Evolutionary conservation across 1,140 invertebrate species (phyloP).

Genomic region (Batillaria attramentaria): DNA sequence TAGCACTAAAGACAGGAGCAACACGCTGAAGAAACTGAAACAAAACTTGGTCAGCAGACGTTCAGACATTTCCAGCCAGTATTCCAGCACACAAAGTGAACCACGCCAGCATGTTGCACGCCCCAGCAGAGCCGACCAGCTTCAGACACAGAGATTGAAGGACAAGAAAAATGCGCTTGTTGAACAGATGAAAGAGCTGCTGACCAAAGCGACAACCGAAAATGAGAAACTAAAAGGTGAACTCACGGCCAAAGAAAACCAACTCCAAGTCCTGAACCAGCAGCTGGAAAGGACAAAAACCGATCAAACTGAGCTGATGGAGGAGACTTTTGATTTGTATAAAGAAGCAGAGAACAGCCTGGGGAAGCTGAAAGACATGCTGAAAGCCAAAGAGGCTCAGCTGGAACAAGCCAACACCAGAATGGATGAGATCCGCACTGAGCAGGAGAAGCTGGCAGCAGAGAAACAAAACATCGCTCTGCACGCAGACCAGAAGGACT

Average conservation of each 20-base stretch:
- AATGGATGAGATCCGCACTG: slow-evolving; percentile 19
- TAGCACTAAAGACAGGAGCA: slow-evolving; percentile 28
- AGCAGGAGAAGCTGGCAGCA: slow-evolving; percentile 9
- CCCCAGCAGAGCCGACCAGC: neutral
- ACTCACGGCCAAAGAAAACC: slow-evolving; percentile 30
- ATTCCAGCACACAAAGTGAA: neutral
- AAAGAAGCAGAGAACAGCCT: slow-evolving; percentile 41
- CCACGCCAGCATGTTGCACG: neutral
- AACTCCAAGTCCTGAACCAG: slow-evolving; percentile 36
- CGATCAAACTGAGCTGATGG: slow-evolving; percentile 40
- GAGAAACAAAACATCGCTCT: slow-evolving; percentile 2
- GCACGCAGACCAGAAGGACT: slow-evolving; percentile 15
- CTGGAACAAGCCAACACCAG: slow-evolving; percentile 28
- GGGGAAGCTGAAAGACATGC: slow-evolving; percentile 33
- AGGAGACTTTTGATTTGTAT: slow-evolving; percentile 43
- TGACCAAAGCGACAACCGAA: slow-evolving; percentile 38
- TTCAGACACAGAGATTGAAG: slow-evolving; percentile 34
- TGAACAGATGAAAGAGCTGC: slow-evolving; percentile 40
- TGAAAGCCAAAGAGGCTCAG: slow-evolving; percentile 24
- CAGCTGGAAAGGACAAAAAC: slow-evolving; percentile 39
- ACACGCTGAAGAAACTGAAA: neutral
- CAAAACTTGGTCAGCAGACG: neutral
- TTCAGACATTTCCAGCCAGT: neutral
- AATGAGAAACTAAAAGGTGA: slow-evolving; percentile 38
- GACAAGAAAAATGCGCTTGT: slow-evolving; percentile 39